Base-by-base conservation (phyloP, 2,888 invertebrate species). In the Acheta domesticus region DNA sequence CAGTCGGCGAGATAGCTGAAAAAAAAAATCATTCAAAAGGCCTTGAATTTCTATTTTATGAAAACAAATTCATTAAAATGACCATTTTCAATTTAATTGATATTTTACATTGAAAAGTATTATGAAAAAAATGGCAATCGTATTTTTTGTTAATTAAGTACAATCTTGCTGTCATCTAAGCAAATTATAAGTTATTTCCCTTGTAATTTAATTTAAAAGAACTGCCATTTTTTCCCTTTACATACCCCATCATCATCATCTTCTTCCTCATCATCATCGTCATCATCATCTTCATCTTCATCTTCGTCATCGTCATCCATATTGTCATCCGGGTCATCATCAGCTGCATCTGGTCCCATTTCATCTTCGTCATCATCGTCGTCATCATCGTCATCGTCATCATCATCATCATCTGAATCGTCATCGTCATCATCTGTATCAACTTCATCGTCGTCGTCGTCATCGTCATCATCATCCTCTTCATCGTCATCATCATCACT, bases 371-470 rank as follows among this genome's bases (percentile, higher is more conserved):
- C 78, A 2, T 81, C 81, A 11, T 80, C 80, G 12, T 81, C 82
- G 11, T 80, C 79, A 36, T 84, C 84, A 11, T 84, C 84, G 11
- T 83, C 84, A 2, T 84, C 84, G n/a, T 84, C 84, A 21, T 84
- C 83, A 11, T 85, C 84, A 19, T 85, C 85, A 19, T 84, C 82
- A 48, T 81, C 82, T n/a, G 80, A 81, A 76, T 81, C 81, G n/a
- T 80, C 80, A 11, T 81, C 82, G 1, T 82, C 82, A 19, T 80
- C 82, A 74, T 83, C 81, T 11, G 84, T 85, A n/a, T 85, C 84
- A 8, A 85, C 85, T 0, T 82, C 83, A 49, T 85, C 85, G 16
- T 82, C 81, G 21, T 85, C 84, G 0, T 84, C 83, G 82, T 85
- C 83, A 48, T 85, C 82, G 75, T 82, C 82, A 8, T 83, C 83